These are phyloP conservation scores for Scytalopus superciliaris DNA, from an alignment of 2,113 vertebrate species.

Conservation along the genomic window DNA sequence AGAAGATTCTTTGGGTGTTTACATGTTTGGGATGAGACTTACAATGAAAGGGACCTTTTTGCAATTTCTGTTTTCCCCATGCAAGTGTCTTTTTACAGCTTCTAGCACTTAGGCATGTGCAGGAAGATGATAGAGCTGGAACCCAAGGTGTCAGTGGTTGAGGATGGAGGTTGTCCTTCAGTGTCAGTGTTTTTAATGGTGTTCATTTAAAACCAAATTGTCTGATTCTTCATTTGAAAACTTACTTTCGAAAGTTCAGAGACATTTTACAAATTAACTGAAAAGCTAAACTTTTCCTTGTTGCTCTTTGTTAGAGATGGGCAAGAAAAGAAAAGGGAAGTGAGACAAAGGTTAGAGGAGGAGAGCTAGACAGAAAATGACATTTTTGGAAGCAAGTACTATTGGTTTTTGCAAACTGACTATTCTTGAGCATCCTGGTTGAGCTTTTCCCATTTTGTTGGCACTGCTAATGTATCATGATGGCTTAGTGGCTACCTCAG, in stretches of 20 bases:
- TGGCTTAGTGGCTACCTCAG: slow-evolving; percentile 20
- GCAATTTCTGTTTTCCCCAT: neutral
- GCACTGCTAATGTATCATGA: neutral
- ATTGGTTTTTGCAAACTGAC: neutral
- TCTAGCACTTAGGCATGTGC: neutral
- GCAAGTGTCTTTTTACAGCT: neutral
- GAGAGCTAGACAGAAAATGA: neutral
- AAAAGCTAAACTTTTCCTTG: neutral
- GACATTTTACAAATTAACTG: neutral
- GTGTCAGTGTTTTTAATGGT: neutral
- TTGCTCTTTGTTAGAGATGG: neutral
- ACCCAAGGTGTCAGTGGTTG: neutral
- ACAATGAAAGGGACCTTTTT: neutral
- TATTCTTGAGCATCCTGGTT: neutral
- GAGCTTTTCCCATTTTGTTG: neutral
- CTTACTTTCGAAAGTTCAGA: neutral
- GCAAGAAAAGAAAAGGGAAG: neutral
- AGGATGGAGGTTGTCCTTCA: neutral
- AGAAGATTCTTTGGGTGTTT: neutral
- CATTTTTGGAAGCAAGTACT: neutral
- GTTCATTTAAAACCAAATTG: neutral
- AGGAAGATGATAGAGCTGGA: neutral
- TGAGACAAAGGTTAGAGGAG: neutral
- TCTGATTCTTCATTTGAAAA: neutral
- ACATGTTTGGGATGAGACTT: neutral